Conservation (phyloP, 2,888 invertebrate species). For the Epinotia demarniana region DNA sequence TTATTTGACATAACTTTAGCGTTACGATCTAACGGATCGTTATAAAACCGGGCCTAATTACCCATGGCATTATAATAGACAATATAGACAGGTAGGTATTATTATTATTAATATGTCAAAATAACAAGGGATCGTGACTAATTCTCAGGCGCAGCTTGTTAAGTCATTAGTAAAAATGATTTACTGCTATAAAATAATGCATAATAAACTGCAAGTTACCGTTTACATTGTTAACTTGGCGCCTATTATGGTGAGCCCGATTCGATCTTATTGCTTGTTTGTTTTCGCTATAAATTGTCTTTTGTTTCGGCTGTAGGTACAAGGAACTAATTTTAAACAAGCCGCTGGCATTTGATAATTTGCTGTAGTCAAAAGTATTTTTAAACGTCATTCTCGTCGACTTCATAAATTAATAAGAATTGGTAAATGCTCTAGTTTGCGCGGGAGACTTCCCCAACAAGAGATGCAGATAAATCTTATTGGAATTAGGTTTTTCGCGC, state of each 20-base stretch:
- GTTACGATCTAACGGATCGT: neutral
- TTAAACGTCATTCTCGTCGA: neutral
- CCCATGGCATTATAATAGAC: neutral
- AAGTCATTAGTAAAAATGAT: conserved; percentile 59
- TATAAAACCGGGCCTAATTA: neutral
- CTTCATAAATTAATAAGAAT: neutral
- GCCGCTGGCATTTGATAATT: neutral
- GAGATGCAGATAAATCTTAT: neutral
- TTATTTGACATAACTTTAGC: too few relatives aligned
- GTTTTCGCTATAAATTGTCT: conserved; percentile 32
- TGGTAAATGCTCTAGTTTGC: neutral
- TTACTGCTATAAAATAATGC: conserved; percentile 56
- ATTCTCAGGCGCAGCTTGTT: conserved; percentile 53
- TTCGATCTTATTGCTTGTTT: conserved; percentile 39
- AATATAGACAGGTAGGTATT: neutral
- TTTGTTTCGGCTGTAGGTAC: conserved; percentile 20
- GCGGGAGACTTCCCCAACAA: too few relatives aligned
- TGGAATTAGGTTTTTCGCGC: neutral
- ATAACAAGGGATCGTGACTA: conserved; percentile 57
- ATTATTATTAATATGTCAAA: conserved; percentile 36
- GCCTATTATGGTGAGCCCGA: conserved; percentile 43
- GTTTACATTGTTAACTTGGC: conserved; percentile 52
- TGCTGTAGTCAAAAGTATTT: neutral
- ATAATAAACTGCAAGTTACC: conserved; percentile 52
- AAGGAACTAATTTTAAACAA: neutral